Base-by-base conservation (phyloP, 2,113 vertebrate genomes). In the Tragulus kanchil region DNA sequence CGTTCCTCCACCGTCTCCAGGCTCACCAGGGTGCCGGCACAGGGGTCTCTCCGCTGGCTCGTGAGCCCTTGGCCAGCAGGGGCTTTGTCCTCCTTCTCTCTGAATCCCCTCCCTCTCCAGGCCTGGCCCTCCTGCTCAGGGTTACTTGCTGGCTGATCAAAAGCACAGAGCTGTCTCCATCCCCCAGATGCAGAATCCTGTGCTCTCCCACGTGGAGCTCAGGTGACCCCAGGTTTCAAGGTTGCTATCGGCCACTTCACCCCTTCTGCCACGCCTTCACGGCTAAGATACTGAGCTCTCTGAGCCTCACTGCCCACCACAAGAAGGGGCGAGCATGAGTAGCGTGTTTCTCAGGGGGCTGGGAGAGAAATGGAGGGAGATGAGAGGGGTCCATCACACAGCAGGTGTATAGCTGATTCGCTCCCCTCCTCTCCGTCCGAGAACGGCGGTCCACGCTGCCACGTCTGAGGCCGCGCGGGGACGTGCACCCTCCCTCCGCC, bases 351-450 rank as follows among this genome's bases (percentile, higher is more conserved):
- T 58, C 17, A 0, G 0, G 21, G 19, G n/a, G 28, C 14, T 17
- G 13, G 17, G 13, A 52, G 21, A 23, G 6, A 50, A 12, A 14
- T 0, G 13, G 69, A 21, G 0, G 0, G 1, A 19, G 54, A 4
- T 0, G 0, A 0, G 4, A 1, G 1, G 1, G 7, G 11, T 17
- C 6, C 14, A 11, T 19, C 65, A 16, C 0, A 0, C 31, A 12
- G 75, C 56, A 11, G 4, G 75, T 0, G 11, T 17, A 0, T 2
- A 48, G 28, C 82, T 5, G 0, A 1, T 14, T 36, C 11, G 75
- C 26, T 45, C 21, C 45, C 19, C 54, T 5, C 2, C 23, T 45
- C 62, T 45, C 61, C 6, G 3, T 48, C 16, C 50, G 31, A 50
- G 64, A 23, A 9, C 28, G 11, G 3, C 1, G 5, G 42, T 7